Base-by-base conservation (phyloP, 2,888 invertebrate genomes). In the Rosalia funebris region DNA sequence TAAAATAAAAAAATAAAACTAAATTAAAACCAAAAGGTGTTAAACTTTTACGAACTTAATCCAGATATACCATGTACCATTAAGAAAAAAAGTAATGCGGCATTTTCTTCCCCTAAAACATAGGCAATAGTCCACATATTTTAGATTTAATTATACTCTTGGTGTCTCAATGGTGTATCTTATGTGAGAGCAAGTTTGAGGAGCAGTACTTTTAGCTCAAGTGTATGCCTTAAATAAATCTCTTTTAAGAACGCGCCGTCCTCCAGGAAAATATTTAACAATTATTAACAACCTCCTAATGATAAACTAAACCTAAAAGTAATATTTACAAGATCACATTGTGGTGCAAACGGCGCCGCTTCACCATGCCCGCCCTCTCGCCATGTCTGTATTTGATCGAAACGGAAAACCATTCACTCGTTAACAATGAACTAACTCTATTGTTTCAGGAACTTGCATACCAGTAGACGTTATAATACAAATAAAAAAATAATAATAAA, bases 401-500 rank as follows among this genome's bases (percentile, higher is more conserved):
- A 67, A 69, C 46, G 39, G 53, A 62, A 68, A 55, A 41, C 56
- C 65, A 63, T 68, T 56, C 65, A 65, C 63, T 57, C 68, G 11
- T 60, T 60, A 63, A 67, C 65, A 63, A 65, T 60, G 60, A 69
- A 63, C 69, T 67, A 66, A 37, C 41, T 64, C 72, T 74, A 74
- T 71, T 70, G 71, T 67, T 65, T 71, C 70, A 81, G 82, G 81
- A 82, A 82, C 82, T 82, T 77, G 80, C 74, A 81, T 81, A 82
- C 82, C 82, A 60, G 65, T 31, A 62, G 47, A 48, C 60, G 66
- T 65, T 69, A 67, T 69, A 68, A 66, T 71, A 70, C 65, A 72
- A 70, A 68, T 68, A 65, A 69, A 72, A 65, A 62, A 73, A 72
- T 62, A 71, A 70, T 69, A 70, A 67, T 71, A 74, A 70, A 70